These are phyloP conservation scores for Cryptoblepharus egeriae DNA, from an alignment of 2,797 vertebrate genomes.

Conservation along the genomic window DNA sequence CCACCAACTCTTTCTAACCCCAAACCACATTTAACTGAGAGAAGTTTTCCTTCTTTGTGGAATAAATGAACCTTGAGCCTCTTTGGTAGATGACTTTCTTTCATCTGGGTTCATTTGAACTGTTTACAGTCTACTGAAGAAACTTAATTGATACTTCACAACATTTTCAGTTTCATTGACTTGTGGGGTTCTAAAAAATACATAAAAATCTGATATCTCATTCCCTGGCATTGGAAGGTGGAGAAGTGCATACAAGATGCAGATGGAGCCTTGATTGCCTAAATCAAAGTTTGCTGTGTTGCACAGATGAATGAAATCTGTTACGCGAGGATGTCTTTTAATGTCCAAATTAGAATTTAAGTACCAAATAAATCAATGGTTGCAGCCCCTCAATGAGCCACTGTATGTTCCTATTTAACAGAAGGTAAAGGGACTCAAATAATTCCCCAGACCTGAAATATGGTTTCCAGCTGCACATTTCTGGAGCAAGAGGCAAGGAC, in stretches of 20 bases:
- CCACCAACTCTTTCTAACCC: constrained; percentile 56
- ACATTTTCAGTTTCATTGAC: constrained; percentile 68
- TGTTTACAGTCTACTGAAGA: constrained; percentile 71
- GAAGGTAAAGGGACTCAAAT: constrained; percentile 41
- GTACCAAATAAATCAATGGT: constrained; percentile 56
- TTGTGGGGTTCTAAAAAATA: constrained; percentile 69
- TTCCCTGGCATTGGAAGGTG: constrained; percentile 57
- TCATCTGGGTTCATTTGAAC: constrained; percentile 72
- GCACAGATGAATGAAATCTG: constrained; percentile 66
- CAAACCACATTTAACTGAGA: constrained; percentile 62
- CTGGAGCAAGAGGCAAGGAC: background rate
- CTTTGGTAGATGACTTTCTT: constrained; percentile 60
- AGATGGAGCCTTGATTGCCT: constrained; percentile 73
- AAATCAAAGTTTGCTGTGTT: constrained; percentile 73
- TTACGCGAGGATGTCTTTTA: constrained; percentile 68
- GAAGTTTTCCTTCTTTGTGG: constrained; percentile 56
- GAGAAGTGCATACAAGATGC: constrained; percentile 67
- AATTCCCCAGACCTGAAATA: constrained; percentile 8
- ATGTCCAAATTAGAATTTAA: constrained; percentile 71
- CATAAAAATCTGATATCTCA: constrained; percentile 72
- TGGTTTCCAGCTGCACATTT: constrained; percentile 37
- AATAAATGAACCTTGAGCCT: constrained; percentile 56
- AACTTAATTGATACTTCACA: constrained; percentile 80
- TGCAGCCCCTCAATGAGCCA: constrained; percentile 26
- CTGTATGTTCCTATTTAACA: constrained; percentile 8